These are phyloP conservation scores for Solenopsis fugax DNA, from an alignment of 1,140 invertebrate genomes.

Conservation along the genomic window DNA sequence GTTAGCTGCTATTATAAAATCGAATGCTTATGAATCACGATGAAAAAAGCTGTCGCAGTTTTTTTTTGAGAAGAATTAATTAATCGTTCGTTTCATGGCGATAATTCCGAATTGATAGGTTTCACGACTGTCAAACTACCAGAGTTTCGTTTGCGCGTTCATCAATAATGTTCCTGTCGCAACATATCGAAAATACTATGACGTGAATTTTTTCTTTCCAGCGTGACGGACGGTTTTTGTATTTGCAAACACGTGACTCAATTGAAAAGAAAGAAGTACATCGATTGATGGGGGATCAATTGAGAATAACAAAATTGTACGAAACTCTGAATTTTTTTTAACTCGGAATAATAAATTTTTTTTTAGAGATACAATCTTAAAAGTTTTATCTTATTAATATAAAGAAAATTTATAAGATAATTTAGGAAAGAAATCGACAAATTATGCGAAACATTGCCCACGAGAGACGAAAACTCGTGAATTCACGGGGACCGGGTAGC, in stretches of 20 bases:
- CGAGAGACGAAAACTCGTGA: not conserved
- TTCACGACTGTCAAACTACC: conserved; percentile 61
- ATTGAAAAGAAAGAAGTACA: not conserved
- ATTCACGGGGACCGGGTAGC: not conserved
- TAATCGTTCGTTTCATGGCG: not conserved
- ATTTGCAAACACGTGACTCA: not conserved
- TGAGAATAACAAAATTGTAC: not conserved
- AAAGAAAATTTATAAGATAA: not conserved
- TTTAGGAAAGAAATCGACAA: not conserved
- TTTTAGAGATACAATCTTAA: not conserved
- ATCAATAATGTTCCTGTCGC: conserved; percentile 30
- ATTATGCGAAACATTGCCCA: not conserved
- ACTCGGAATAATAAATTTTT: not conserved
- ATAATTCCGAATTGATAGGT: conserved; percentile 69
- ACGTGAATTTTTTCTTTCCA: conserved; percentile 24
- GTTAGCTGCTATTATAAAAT: not conserved
- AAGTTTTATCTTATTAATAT: not conserved
- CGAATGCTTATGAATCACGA: not conserved
- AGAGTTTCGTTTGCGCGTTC: conserved; percentile 11
- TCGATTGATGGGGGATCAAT: conserved; percentile 37
- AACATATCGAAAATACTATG: conserved; percentile 3
- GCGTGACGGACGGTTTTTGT: not conserved
- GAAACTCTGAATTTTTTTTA: not conserved
- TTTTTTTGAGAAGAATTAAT: conserved; percentile 14
- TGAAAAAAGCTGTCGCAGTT: not conserved